Base-by-base conservation (phyloP, 1,140 invertebrate genomes). In the Neodiprion pinetum region DNA sequence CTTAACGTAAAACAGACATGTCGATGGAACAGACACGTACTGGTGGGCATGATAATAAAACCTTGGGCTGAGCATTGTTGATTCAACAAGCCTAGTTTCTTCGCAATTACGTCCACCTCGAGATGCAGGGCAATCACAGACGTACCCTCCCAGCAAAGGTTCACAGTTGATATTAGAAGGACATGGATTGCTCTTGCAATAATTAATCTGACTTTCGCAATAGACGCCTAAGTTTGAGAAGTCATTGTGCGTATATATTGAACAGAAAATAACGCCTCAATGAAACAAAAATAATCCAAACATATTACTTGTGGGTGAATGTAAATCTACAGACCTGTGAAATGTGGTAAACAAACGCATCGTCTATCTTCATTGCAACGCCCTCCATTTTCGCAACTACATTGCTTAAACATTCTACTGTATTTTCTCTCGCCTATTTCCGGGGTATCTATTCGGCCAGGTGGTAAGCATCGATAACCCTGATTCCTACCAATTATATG, bases 401-500 rank as follows among this genome's bases (percentile, higher is more conserved):
- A 69, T 69, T 69, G 11, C 21, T 69, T 11, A 69, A 69, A 21
- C 11, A 5, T 47, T 69, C 67, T 23, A 5, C 5, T 21, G 7
- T 23, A 11, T 12, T 23, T 69, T 10, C 8, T 69, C 10, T 7
- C 67, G 17, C 40, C 7, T 61, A 9, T 61, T 8, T 61, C n/a
- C n/a, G 9, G 9, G n/a, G 11, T 12, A 61, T 7, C 53, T 12
- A 69, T 23, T 17, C 21, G 67, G 11, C 67, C 67, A 23, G 67
- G 67, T 23, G 67, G 67, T 47, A 69, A 69, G 40, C 67, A 69
- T 17, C 67, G 17, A 47, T 69, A 69, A 11, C 67, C 67, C 40
- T 11, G 11, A 5, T 10, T 69, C 12, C 12, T 21, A 14, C 67
- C 67, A 14, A 69, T 17, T 14, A 69, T 12, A 23, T 69, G 17